A percentile compares a stretch with the other conserved stretches of the same genome.
phyloP scores from a whole-genome alignment of 2,113 vertebrate genomes.

The Nannobrachium achirus region DNA sequence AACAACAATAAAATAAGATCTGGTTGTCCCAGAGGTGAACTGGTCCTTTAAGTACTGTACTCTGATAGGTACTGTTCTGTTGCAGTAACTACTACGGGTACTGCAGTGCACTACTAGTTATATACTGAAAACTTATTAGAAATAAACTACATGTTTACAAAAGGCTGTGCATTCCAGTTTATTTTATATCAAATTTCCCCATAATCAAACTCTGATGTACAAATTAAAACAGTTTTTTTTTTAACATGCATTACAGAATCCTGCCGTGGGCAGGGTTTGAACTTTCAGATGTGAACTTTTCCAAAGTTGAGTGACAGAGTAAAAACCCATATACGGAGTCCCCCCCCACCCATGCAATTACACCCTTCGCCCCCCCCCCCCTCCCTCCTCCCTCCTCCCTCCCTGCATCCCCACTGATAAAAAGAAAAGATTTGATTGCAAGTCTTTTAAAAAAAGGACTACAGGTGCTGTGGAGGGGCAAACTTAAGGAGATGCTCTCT shows the following conservation, averaged over 20 bases:
- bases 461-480: conserved; percentile 51
- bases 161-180: conserved; percentile 86
- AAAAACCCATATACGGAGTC: conserved; percentile 76
- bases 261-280: conserved; percentile 52
- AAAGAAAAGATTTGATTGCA: conserved; percentile 50
- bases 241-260: conserved; percentile 82
- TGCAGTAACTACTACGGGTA: no score
- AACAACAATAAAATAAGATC: no score
- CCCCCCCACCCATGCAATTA: conserved; percentile 9
- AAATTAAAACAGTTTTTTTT: conserved; percentile 83
- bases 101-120: no score
- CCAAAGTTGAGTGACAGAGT: conserved; percentile 70
- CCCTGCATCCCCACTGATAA: conserved; percentile 58
- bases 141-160: conserved; percentile 53
- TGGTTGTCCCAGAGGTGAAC: no score
- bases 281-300: conserved; percentile 65
- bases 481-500: conserved; percentile 30
- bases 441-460: conserved; percentile 30
- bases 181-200: conserved; percentile 86
- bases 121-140: no score
- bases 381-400: conserved; percentile 42
- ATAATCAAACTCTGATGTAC: conserved; percentile 86
- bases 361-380: conserved; percentile 37
- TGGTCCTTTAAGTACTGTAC: no score
- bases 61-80: no score